A percentile compares a stretch with the other conserved stretches of the same genome.
These are phyloP conservation scores for Pentamera pediparva DNA, from an alignment of 53 echinoderm and acorn worm genomes.

Conservation along the genomic window DNA sequence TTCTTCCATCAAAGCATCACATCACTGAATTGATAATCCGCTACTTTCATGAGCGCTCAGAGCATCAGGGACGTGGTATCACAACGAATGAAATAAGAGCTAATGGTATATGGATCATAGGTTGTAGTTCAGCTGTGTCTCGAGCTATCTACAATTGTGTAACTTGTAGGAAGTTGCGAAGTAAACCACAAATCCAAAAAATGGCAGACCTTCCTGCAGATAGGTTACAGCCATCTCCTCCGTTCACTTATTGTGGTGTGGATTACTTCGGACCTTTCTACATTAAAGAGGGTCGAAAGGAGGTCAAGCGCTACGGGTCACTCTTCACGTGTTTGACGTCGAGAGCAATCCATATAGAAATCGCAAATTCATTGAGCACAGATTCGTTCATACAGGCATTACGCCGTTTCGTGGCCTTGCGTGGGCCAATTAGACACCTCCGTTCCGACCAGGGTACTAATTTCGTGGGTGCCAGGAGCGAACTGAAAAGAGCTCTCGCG, in stretches of 20 bases:
- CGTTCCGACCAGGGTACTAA: slow-evolving; percentile 58
- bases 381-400: neutral
- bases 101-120: slow-evolving; percentile 42
- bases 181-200: slow-evolving; percentile 4
- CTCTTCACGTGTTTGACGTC: slow-evolving; percentile 32
- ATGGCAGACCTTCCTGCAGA: slow-evolving; percentile 14
- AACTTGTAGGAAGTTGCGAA: slow-evolving; percentile 30
- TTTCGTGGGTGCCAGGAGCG: slow-evolving; percentile 47
- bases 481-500: slow-evolving; percentile 10
- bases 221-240: slow-evolving; percentile 23
- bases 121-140: slow-evolving; percentile 17
- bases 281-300: slow-evolving; percentile 36
- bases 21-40: neutral
- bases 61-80: slow-evolving; percentile 46
- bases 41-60: slow-evolving; percentile 12
- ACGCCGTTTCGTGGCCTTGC: slow-evolving; percentile 1
- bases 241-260: slow-evolving; percentile 16
- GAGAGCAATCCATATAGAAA: slow-evolving; percentile 36
- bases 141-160: slow-evolving; percentile 47
- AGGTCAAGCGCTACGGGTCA: slow-evolving; percentile 19
- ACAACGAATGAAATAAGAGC: slow-evolving; percentile 45
- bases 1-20: neutral
- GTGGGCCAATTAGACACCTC: slow-evolving; percentile 53
- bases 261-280: slow-evolving; percentile 38
- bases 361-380: no score